Base-by-base conservation (phyloP, 2,797 vertebrate species). In the Sparidentex hasta region DNA sequence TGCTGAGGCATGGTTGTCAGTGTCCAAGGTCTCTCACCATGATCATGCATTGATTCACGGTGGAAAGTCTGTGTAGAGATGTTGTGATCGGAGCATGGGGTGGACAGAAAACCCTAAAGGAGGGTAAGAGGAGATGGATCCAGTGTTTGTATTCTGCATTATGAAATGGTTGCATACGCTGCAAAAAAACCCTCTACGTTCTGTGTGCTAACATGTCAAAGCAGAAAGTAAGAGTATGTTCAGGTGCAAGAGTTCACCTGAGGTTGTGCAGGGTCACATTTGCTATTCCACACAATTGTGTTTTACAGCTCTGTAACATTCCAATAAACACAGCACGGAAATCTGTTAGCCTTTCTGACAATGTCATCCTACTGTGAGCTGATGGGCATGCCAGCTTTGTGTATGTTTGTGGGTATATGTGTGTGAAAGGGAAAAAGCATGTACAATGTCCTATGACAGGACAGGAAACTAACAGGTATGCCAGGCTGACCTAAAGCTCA, bases 281-380 rank as follows among this genome's bases (percentile, higher is more conserved):
- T 89, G 90, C 75, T 89, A 86, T 87, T 67, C 83, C 77, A 67
- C 82, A 82, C 73, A 90, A 92, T 90, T 92, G 78, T 89, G 88
- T 92, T 92, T 87, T 89, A 91, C 87, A 92, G 85, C 86, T 90
- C 83, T 79, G 80, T 88, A 92, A 93, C 90, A 89, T 79, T 82
- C 87, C 90, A 92, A 92, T 90, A 91, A 94, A 90, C 89, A 93
- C 81, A 76, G 74, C 65, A 61, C 78, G 88, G 85, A 82, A 90
- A 80, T 76, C 74, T 70, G 87, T 87, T 72, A 84, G 82, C 63
- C 43, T 64, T 58, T 86, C 79, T 87, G 87, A 92, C 87, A 87
- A 79, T 87, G 82, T 88, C 85, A 78, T 76, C 76, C 71, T 73
- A 77, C 85, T 77, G 76, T 7, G 46, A 57, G 74, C 71, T 81